Evolutionary conservation across 2,797 vertebrate genomes (phyloP).

Genomic region (Pempheris klunzingeri): DNA sequence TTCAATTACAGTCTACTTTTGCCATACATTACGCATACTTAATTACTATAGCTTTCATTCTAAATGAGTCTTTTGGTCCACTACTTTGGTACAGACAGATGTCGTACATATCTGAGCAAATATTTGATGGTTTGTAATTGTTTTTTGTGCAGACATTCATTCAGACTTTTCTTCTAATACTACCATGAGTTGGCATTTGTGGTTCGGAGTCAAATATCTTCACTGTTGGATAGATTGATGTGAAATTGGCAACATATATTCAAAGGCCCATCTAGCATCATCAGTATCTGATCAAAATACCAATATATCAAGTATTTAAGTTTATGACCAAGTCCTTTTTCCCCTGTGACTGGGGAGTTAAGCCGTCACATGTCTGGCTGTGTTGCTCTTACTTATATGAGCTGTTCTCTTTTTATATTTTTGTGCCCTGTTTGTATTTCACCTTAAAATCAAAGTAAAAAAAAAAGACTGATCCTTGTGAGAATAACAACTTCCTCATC

Average conservation of each 20-base stretch:
- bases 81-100: no score
- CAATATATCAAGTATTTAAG: background rate
- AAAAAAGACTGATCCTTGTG: background rate
- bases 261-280: background rate
- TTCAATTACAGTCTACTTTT: background rate
- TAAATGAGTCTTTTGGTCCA: background rate
- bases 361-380: background rate
- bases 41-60: no score
- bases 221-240: background rate
- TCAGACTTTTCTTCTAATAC: no score
- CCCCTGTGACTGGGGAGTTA: background rate
- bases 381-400: background rate
- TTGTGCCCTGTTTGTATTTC: background rate
- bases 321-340: background rate
- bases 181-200: no score
- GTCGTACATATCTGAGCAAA: no score
- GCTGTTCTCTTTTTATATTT: background rate
- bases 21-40: background rate
- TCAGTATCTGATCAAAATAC: background rate
- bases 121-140: no score
- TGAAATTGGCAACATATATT: no score
- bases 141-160: background rate
- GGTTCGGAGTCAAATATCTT: no score
- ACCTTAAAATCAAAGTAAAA: conserved; percentile 5
- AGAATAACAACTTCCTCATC: background rate